phyloP scores from a whole-genome alignment of 2,888 invertebrate genomes.

The Acleris sparsana region DNA sequence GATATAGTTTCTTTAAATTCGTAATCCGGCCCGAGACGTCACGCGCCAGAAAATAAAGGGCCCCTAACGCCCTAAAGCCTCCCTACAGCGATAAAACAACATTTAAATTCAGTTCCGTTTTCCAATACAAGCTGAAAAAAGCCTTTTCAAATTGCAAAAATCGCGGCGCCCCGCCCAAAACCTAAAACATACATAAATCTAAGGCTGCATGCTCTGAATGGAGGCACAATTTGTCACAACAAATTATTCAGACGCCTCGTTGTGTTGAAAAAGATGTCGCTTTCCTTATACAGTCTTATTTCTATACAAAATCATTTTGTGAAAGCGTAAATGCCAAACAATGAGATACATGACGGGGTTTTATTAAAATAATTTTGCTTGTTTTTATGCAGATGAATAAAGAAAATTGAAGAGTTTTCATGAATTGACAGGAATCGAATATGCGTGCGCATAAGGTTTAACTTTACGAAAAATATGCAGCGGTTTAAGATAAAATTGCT shows the following conservation, averaged over 20 bases:
- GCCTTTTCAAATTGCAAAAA: conserved; percentile 36
- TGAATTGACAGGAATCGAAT: conserved; percentile 17
- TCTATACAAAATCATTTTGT: conserved; percentile 19
- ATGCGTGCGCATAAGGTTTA: conserved; percentile 2
- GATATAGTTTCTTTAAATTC: conserved; percentile 6
- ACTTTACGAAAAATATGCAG: conserved; percentile 10
- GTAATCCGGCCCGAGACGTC: conserved; percentile 2
- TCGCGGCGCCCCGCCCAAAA: conserved; percentile 32
- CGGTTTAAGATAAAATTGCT: conserved; percentile 35
- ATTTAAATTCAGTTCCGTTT: conserved; percentile 33
- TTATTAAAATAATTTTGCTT: background rate
- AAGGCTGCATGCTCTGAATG: conserved; percentile 63
- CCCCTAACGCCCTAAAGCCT: conserved; percentile 23
- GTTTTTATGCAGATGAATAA: conserved; percentile 5
- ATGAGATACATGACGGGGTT: conserved; percentile 14
- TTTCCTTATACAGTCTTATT: conserved; percentile 41
- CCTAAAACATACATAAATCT: conserved; percentile 55
- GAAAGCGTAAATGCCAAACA: conserved; percentile 5
- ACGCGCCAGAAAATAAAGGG: conserved; percentile 23
- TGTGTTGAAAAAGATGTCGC: conserved; percentile 61
- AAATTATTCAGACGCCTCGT: conserved; percentile 67
- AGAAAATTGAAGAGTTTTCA: conserved; percentile 6
- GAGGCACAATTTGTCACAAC: conserved; percentile 68
- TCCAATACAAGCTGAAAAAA: conserved; percentile 36
- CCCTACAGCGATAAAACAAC: conserved; percentile 31